Base-by-base conservation (phyloP, 2,113 vertebrate genomes). In the Apaloderma vittatum region DNA sequence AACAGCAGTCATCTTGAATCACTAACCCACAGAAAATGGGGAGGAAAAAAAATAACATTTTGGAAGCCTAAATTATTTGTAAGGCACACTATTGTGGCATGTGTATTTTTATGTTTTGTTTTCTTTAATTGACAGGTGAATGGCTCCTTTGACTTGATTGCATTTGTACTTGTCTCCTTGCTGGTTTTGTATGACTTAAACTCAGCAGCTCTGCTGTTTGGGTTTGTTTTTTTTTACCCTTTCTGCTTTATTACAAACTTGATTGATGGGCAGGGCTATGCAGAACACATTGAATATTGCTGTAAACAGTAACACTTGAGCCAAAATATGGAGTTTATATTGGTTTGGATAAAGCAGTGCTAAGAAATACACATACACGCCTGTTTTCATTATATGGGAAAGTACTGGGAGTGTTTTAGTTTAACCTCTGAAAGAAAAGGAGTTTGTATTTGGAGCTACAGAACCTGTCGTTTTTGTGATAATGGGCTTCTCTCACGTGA, bases 251-350 rank as follows among this genome's bases (percentile, higher is more conserved):
- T 94, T 96, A 73, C 46, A 48, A 21, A 59, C 68, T 63, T 93
- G 96, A 97, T 79, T 91, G 96, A 97, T 96, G 92, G 93, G 85
- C 74, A 95, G 79, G 92, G 65, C 77, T 95, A 73, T 76, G 70
- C 82, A 95, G 95, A 95, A 83, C 85, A 95, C 49, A 40, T 59
- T 45, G 86, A 83, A 62, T 89, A 82, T 92, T 94, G 86, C 89
- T 95, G 94, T 94, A 93, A 96, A 95, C 78, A 95, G 78, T 88
- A 92, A 83, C 49, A 71, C 77, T 86, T 84, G 71, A 94, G 78
- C 78, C 93, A 96, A 96, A 97, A 95, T 68, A 34, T 86, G 72
- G 63, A 84, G 43, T 32, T 36, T 71, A 3, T 73, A 67, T 76
- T 93, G 88, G 51, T 90, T 90, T 94, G 90, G 87, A 72, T 46